Evolutionary conservation across 2,888 invertebrate species (phyloP), one percentile per base, ranked within the genome.

Genomic region (Idaea straminata): DNA sequence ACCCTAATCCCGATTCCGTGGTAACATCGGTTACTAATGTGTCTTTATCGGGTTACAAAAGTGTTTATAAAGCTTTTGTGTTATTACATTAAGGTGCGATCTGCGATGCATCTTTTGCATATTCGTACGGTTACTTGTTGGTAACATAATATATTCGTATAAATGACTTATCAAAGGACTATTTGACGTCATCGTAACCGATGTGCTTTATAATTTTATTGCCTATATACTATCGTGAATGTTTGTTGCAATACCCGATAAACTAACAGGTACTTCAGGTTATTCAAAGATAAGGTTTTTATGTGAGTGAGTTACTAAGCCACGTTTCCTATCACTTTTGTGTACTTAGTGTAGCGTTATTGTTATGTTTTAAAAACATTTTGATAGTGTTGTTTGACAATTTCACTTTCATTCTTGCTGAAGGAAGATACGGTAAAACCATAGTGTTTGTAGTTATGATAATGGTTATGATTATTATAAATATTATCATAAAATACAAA

Each of bases 191-290:
- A 87, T 73, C 47, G 47, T 72, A 75, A 76, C 72, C 71, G 72
- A 76, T 76, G 83, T 80, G 81, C 78, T 82, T 81, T 79, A 83
- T 78, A 74, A 66, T 83, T 84, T 86, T 85, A 86, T 85, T 82
- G 78, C 34, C 16, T 59, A 47, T 73, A 72, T 75, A 80, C 83
- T 88, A 89, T 89, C 88, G 76, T 73, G 73, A 80, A 86, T 85
- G 84, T 47, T 83, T 83, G 81, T 83, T 85, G 84, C 83, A 84
- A 80, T 79, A 79, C 79, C 71, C 77, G 86, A 89, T 88, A 86
- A 87, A 83, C 84, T 82, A 80, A 86, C 83, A 86, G 82, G 83
- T 81, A 80, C 83, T 85, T 80, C 77, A 78, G 77, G 76, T 80
- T 74, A 73, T 77, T 74, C 74, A 74, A 67, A 78, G 84, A 87